Evolutionary conservation across 1,140 invertebrate species (phyloP).

Genomic region (Holcopasites calliopsidis): DNA sequence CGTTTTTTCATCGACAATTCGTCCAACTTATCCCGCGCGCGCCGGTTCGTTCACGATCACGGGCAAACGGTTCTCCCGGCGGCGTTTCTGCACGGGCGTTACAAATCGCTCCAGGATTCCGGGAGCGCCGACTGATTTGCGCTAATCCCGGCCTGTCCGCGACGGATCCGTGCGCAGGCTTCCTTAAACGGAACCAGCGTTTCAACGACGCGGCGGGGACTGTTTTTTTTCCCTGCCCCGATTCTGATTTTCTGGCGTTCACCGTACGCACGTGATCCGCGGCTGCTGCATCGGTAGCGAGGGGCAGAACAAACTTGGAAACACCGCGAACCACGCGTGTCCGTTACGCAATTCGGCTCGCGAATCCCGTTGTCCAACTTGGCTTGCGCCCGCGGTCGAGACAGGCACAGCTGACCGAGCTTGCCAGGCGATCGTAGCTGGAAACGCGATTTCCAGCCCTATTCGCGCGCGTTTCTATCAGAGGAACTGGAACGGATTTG

Average conservation of each 20-base stretch:
- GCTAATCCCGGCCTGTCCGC: slow-evolving; percentile 67
- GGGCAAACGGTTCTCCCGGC: slow-evolving; percentile 64
- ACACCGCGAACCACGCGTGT: slow-evolving; percentile 47
- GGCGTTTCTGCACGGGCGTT: slow-evolving; percentile 67
- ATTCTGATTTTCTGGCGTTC: slow-evolving; percentile 23
- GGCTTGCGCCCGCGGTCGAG: slow-evolving; percentile 54
- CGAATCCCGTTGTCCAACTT: slow-evolving; percentile 67
- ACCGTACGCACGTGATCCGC: slow-evolving; percentile 50
- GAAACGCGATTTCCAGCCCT: slow-evolving; percentile 22
- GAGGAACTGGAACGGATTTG: neutral
- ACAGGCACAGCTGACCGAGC: slow-evolving; percentile 49
- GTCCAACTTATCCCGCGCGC: slow-evolving; percentile 41
- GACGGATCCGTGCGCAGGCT: slow-evolving; percentile 75
- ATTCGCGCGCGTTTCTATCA: neutral
- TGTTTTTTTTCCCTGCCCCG: neutral
- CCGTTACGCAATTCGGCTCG: slow-evolving; percentile 64
- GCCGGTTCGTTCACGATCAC: slow-evolving; percentile 63
- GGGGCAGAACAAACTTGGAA: slow-evolving; percentile 64
- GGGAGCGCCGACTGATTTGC: slow-evolving; percentile 73
- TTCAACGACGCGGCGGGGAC: slow-evolving; percentile 13
- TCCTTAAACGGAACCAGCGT: slow-evolving; percentile 73
- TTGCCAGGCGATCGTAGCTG: slow-evolving; percentile 44
- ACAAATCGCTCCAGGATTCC: slow-evolving; percentile 76
- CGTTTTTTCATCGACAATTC: slow-evolving; percentile 28
- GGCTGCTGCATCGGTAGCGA: slow-evolving; percentile 62